Conservation (phyloP, 2,888 invertebrate species). For the Crossocerus cetratus region DNA sequence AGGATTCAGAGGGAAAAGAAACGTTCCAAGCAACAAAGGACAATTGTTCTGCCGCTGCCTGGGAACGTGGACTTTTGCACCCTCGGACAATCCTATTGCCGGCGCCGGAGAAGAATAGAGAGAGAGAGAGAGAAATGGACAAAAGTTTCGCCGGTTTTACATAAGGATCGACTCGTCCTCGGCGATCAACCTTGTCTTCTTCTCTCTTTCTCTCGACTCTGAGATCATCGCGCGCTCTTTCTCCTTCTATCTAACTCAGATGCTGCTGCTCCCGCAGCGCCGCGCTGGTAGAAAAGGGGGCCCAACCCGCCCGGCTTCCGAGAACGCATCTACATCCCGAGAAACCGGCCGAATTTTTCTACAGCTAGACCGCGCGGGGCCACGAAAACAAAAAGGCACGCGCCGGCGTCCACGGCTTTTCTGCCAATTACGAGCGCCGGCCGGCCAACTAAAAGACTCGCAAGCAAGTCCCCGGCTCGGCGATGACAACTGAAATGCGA, state of each 20-base stretch:
- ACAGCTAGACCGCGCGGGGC: conserved; percentile 53
- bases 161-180: conserved; percentile 60
- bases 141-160: conserved; percentile 66
- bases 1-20: neutral
- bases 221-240: conserved; percentile 14
- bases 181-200: conserved; percentile 29
- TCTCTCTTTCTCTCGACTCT: conserved; percentile 25
- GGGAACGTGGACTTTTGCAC: conserved; percentile 55
- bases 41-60: conserved; percentile 46
- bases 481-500: too few species aligned
- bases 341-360: conserved; percentile 69
- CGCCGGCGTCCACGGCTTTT: conserved; percentile 25
- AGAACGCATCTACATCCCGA: conserved; percentile 69
- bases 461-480: too few species aligned
- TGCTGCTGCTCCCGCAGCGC: conserved; percentile 14
- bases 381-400: conserved; percentile 53
- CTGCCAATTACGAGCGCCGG: conserved; percentile 50
- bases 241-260: conserved; percentile 13
- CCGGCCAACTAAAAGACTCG: neutral
- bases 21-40: conserved; percentile 44
- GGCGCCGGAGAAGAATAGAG: conserved; percentile 33
- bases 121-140: too few species aligned
- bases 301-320: conserved; percentile 53
- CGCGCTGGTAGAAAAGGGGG: conserved; percentile 40
- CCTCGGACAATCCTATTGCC: conserved; percentile 64